A percentile compares a stretch with the other conserved stretches of the same genome.
These are phyloP conservation scores for Pyrgus malvae DNA, from an alignment of 2,888 invertebrate genomes.

Conservation along the genomic window DNA sequence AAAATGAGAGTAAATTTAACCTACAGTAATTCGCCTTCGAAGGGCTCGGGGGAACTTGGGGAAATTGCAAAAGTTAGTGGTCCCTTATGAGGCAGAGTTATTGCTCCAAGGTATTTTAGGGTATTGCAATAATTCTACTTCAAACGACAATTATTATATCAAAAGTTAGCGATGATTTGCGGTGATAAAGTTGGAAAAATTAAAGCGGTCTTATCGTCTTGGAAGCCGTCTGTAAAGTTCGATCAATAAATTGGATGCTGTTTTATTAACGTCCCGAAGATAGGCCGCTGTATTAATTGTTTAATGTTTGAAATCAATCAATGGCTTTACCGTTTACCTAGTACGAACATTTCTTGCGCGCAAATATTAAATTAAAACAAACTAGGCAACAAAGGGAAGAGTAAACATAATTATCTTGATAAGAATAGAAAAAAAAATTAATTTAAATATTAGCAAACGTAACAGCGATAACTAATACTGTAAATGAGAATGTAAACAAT, in stretches of 20 bases:
- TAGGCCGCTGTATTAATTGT: constrained; percentile 18
- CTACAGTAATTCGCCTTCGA: constrained; percentile 78
- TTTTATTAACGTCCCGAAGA: constrained; percentile 14
- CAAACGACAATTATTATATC: constrained; percentile 48
- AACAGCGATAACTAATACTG: too few species aligned
- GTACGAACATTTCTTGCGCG: background rate
- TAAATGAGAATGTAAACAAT: too few species aligned
- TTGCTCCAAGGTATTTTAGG: constrained; percentile 41
- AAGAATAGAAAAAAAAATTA: too few species aligned
- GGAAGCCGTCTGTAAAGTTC: too few species aligned
- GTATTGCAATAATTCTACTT: constrained; percentile 44
- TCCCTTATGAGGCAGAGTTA: constrained; percentile 70
- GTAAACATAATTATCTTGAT: too few species aligned
- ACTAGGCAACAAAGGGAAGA: too few species aligned
- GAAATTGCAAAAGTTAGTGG: constrained; percentile 78
- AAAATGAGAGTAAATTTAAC: constrained; percentile 78
- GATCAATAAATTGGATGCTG: constrained; percentile 10
- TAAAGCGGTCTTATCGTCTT: constrained; percentile 34
- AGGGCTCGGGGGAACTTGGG: constrained; percentile 65
- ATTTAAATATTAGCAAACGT: too few species aligned
- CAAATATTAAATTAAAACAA: too few species aligned
- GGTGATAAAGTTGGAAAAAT: constrained; percentile 35
- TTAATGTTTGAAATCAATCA: constrained; percentile 16
- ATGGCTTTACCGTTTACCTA: background rate
- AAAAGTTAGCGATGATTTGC: constrained; percentile 40